A percentile compares a stretch with the other conserved stretches of the same genome.
phyloP scores from a whole-genome alignment of 2,888 invertebrate genomes.

The Latrodectus elegans region DNA sequence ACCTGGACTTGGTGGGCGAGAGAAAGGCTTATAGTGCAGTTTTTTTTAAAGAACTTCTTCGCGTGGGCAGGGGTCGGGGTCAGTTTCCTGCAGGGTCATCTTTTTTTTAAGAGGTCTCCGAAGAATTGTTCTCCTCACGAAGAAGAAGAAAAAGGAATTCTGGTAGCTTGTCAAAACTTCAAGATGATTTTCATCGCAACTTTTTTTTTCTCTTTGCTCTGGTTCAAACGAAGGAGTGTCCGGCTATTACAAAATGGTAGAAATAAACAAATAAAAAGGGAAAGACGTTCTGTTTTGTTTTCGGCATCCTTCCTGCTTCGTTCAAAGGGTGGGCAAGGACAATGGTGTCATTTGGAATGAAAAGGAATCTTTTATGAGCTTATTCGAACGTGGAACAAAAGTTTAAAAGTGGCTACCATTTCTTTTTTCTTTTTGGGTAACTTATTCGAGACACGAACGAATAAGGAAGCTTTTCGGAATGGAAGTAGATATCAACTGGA shows the following conservation, averaged over 20 bases:
- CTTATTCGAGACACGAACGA: no score
- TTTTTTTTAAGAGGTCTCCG: not conserved
- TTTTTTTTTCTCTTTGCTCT: not conserved
- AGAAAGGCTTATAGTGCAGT: not conserved
- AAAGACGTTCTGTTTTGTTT: not conserved
- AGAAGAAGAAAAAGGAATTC: not conserved
- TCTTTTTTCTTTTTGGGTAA: not conserved
- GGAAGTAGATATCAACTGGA: no score
- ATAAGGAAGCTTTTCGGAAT: no score
- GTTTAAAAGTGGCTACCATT: not conserved
- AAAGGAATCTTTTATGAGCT: not conserved
- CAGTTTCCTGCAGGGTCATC: conserved; percentile 28
- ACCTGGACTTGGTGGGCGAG: not conserved
- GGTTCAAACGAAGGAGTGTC: not conserved
- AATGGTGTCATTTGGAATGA: not conserved
- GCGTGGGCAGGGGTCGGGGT: conserved; percentile 32
- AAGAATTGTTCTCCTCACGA: not conserved
- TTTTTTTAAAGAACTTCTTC: not conserved
- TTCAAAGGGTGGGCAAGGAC: not conserved
- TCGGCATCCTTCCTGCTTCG: not conserved
- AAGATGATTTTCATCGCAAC: not conserved
- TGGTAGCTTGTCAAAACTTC: conserved; percentile 1
- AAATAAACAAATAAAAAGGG: no score
- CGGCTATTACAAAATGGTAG: no score
- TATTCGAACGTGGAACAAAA: not conserved